Conservation (phyloP, 2,888 invertebrate genomes). For the Drosophila macrothrix region DNA sequence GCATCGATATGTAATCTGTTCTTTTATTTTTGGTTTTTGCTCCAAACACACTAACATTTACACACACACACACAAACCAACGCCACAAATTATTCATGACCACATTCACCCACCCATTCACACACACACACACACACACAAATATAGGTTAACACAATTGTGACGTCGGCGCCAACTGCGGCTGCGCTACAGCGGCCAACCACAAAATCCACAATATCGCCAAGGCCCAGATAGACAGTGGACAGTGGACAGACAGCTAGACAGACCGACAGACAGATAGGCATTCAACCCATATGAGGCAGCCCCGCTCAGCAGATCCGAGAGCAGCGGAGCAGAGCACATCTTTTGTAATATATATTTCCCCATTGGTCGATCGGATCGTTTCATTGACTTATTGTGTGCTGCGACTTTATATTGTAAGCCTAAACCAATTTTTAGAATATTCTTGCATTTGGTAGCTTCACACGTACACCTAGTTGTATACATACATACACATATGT, state of each 20-base stretch:
- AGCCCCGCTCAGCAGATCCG: constrained; percentile 7
- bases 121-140: constrained; percentile 18
- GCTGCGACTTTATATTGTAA: constrained; percentile 39
- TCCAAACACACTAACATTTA: constrained; percentile 32
- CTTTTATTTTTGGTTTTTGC: constrained; percentile 41
- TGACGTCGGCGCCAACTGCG: constrained; percentile 73
- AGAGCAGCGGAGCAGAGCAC: constrained; percentile 18
- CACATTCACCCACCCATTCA: constrained; percentile 23
- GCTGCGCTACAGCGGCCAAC: constrained; percentile 58
- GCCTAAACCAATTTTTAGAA: constrained; percentile 61
- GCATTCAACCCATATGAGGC: constrained; percentile 6
- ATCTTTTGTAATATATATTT: constrained; percentile 74
- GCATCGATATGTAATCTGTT: constrained; percentile 56
- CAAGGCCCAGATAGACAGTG: constrained; percentile 79
- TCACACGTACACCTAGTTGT: constrained; percentile 52
- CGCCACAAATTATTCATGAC: background rate
- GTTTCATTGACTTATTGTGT: constrained; percentile 30
- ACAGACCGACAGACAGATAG: constrained; percentile 63
- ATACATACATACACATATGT: constrained; percentile 12
- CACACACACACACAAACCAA: constrained; percentile 22
- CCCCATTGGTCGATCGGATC: constrained; percentile 23
- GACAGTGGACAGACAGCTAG: background rate
- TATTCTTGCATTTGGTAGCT: constrained; percentile 75
- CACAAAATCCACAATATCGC: constrained; percentile 75
- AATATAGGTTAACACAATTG: constrained; percentile 80